Base-by-base conservation (phyloP, 2,113 vertebrate species). In the Onychorhynchus coronatus region DNA sequence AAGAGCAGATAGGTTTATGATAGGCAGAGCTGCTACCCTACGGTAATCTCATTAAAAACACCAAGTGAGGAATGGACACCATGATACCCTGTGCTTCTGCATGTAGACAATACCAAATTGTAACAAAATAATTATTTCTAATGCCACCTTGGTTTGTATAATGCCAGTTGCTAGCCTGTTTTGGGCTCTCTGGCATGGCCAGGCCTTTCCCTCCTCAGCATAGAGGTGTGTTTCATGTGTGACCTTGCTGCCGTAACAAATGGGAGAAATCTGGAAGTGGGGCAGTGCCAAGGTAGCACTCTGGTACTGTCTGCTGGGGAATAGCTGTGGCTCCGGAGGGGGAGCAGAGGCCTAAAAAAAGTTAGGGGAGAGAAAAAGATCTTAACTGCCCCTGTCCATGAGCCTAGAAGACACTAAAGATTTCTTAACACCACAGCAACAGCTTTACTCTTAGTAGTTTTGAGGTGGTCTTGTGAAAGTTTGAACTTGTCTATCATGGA, bases 11-110 rank as follows among this genome's bases (percentile, higher is more conserved):
- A 25, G 13, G 16, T 68, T 95, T 56, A 16, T 0, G 0, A 37
- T 28, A 67, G 28, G n/a, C 56, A 72, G 18, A 88, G 62, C 49
- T 50, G 31, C n/a, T 80, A 12, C 25, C 6, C 31, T 9, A 35
- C 35, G 0, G 0, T 11, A 44, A 47, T 31, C 47, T 72, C 5
- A 6, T 44, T 28, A 16, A 49, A 79, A 80, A 33, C 30, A 35
- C 12, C 0, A 0, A 46, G 5, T n/a, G n/a, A 41, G 46, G 25
- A 35, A 25, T 2, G 1, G 23, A 23, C 1, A 2, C 46, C 37
- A 10, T 11, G 20, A 31, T 22, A 13, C 3, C 2, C 27, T 16
- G 13, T 35, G 62, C 66, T 84, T 86, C 35, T 91, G 33, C 18
- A 8, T 12, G 9, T 18, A 55, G 30, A 6, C 4, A 11, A 11